Evolutionary conservation across 2,797 vertebrate genomes (phyloP), one percentile per base, ranked within the genome.

Genomic region (Zenarchopterus dispar): DNA sequence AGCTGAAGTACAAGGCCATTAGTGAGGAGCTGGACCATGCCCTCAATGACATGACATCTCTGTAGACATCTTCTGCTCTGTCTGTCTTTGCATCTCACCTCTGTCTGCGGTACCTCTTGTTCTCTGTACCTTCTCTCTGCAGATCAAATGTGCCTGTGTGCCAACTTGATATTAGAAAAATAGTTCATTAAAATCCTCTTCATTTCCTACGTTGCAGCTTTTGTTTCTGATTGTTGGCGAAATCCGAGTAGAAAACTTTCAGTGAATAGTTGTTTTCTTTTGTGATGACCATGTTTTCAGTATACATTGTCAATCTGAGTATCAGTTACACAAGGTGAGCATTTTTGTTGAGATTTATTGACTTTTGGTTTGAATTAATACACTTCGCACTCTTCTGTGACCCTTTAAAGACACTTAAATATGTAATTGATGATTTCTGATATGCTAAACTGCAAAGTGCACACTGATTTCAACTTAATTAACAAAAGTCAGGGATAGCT

Each of bases 1-100:
- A 98, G 93, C 95, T 98, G 85, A 97, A 97, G 92, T 96, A 96
- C 94, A 97, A 96, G 87, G 96, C 96, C 41, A 95, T 97, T 94
- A 97, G 95, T 2, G 94, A 98, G 91, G 95, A 97, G 94, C 93
- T 97, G 75, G 96, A 96, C 93, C 96, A 95, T 89, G 95, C 96
- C 45, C 95, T 98, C 84, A 96, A 95, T 86, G 95, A 97, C 80
- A 96, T 95, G 95, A 97, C 95, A 61, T 98, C 96, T 57, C 82
- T 97, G 90, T 97, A 95, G 69, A 45, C 56, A 8, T 71, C 31
- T 55, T 62, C 61, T 23, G 23, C 50, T 60, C 36, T 56, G 43
- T 69, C 18, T 67, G 51, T 44, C 58, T 69, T 56, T 70, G 43
- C 43, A 45, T n/a, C 44, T 46, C 44, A 21, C 17, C 44, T 19